A percentile compares a stretch with the other conserved stretches of the same genome.
These are phyloP conservation scores for Pterostichus madidus DNA, from an alignment of 2,888 invertebrate genomes.

Conservation along the genomic window DNA sequence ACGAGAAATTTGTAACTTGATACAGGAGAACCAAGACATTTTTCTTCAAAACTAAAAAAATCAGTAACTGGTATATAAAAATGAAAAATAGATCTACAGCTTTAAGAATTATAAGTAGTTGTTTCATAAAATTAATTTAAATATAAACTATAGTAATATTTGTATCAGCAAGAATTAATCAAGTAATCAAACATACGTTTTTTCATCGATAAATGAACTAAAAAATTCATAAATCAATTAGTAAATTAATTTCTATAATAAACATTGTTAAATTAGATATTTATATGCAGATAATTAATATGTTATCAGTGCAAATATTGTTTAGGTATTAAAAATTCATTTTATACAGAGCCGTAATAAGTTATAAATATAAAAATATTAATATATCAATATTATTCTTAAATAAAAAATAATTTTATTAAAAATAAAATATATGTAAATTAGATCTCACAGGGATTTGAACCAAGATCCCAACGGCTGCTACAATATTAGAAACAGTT, in stretches of 20 bases:
- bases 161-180: too few relatives aligned
- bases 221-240: too few relatives aligned
- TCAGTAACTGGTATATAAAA: not conserved
- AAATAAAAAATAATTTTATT: not conserved
- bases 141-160: too few relatives aligned
- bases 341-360: not conserved
- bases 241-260: not conserved
- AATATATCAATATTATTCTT: not conserved
- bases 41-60: not conserved
- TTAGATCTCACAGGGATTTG: too few relatives aligned
- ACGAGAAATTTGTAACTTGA: not conserved
- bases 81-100: not conserved
- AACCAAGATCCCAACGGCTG: too few relatives aligned
- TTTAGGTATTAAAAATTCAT: not conserved
- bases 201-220: too few relatives aligned
- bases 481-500: too few relatives aligned
- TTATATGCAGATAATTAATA: too few relatives aligned
- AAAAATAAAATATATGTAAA: not conserved
- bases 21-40: conserved; percentile 6
- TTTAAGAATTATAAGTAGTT: not conserved
- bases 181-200: too few relatives aligned
- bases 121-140: too few relatives aligned
- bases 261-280: not conserved
- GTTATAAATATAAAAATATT: not conserved
- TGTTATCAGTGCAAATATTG: not conserved